Percentiles rank a stretch among this genome's conserved stretches.
phyloP scores from a whole-genome alignment of 2,797 vertebrate genomes.

The Betta splendens region DNA sequence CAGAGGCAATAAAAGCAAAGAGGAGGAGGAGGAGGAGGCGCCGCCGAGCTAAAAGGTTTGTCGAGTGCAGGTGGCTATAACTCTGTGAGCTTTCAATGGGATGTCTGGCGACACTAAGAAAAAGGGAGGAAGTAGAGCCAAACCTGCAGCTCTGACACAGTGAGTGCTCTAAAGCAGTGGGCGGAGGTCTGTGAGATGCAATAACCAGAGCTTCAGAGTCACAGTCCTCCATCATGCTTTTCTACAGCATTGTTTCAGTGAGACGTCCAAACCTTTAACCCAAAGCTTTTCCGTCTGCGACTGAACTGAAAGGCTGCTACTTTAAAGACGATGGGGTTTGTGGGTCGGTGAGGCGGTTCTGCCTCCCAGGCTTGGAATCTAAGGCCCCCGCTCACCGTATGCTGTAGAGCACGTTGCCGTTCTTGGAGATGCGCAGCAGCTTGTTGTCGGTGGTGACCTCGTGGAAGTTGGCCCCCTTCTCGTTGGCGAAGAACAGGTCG shows the following conservation, averaged over 20 bases:
- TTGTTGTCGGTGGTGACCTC: conserved; percentile 99
- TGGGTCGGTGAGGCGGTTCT: too few relatives aligned
- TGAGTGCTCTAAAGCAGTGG: conserved; percentile 18
- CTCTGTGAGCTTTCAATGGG: conserved; percentile 55
- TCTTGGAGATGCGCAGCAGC: conserved; percentile 94
- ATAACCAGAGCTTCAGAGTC: conserved; percentile 23
- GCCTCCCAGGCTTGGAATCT: not conserved
- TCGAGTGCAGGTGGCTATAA: conserved; percentile 58
- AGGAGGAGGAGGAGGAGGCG: conserved; percentile 33
- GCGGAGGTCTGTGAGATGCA: conserved; percentile 24
- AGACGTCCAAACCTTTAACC: conserved; percentile 4
- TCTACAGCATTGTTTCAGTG: conserved; percentile 27
- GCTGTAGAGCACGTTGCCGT: conserved; percentile 96
- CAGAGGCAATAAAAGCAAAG: conserved; percentile 62
- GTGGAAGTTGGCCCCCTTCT: conserved; percentile 98
- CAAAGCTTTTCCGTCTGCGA: too few relatives aligned
- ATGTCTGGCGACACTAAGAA: conserved; percentile 31
- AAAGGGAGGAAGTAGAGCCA: conserved; percentile 10
- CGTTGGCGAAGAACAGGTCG: conserved; percentile 98
- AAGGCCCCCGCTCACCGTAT: conserved; percentile 84
- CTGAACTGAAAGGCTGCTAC: too few relatives aligned
- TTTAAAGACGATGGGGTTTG: too few relatives aligned
- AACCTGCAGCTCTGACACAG: conserved; percentile 36
- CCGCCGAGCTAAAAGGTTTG: conserved; percentile 46
- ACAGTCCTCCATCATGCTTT: conserved; percentile 23